Base-by-base conservation (phyloP, 2,888 invertebrate genomes). In the Nomada fucata region DNA sequence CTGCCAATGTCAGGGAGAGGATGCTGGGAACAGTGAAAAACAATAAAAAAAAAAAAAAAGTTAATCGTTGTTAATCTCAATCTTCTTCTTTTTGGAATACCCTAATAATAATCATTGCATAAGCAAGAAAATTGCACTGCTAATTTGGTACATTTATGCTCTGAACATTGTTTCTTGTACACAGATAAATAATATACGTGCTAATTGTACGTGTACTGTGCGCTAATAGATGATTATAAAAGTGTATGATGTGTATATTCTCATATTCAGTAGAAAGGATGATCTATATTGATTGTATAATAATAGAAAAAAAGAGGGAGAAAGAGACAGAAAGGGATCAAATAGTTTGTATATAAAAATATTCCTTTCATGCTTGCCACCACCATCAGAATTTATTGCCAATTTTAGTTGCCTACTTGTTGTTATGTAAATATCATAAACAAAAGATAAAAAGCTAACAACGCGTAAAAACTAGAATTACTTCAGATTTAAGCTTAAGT, bases 11-110 rank as follows among this genome's bases (percentile, higher is more conserved):
- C 75, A 86, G 83, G 86, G 89, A 85, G 72, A 69, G 88, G 86
- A 87, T 83, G 72, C 82, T 85, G 85, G 88, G 88, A 83, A 82
- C 70, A 86, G 79, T 85, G 83, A 89, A 88, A 88, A 88, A 86
- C 71, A 89, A 87, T 84, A 82, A 42, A 71, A 83, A 88, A 87
- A 88, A 89, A 87, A 83, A 83, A 64, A 76, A 47, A 72, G 72
- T 76, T 83, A 74, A 80, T 71, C 70, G 10, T 79, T 44, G 74
- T 85, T 70, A 73, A 60, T 71, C 63, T 75, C 47, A 79, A 59
- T 76, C 75, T 69, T 79, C 76, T 78, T 79, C 59, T 75, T 82
- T 80, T 71, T 36, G 61, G 80, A 75, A 75, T 57, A 86, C 79
- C 68, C 82, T 78, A 80, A 44, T 50, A 59, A 23, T 47, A 70